A percentile compares a stretch with the other conserved stretches of the same genome.
phyloP scores from a whole-genome alignment of 2,797 vertebrate genomes.

The Valencia hispanica region DNA sequence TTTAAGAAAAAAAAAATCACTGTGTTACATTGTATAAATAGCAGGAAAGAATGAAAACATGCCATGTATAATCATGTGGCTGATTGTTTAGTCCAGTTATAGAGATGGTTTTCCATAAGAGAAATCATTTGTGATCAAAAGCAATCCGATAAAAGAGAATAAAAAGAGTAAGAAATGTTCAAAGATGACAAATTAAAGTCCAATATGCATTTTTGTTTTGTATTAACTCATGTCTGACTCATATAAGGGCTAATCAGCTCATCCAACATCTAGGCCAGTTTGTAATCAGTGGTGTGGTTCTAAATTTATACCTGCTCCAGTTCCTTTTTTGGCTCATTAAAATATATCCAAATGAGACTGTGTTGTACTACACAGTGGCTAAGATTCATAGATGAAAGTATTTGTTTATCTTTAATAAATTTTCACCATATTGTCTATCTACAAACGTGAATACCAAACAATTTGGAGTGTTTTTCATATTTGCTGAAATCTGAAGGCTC shows the following conservation, averaged over 20 bases:
- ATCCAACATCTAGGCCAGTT: slow-evolving; percentile 9
- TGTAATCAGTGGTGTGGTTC: background rate
- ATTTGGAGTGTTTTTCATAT: no score
- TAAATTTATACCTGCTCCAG: slow-evolving; percentile 1
- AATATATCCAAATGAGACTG: slow-evolving; percentile 2
- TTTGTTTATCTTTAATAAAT: background rate
- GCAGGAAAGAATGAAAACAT: background rate
- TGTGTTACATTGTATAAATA: background rate
- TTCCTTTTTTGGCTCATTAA: slow-evolving; percentile 4
- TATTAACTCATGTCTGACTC: background rate
- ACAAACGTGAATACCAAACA: no score
- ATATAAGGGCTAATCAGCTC: background rate
- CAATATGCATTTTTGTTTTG: background rate
- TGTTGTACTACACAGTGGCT: background rate
- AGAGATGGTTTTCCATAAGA: background rate
- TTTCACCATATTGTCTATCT: no score
- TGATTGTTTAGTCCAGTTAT: background rate
- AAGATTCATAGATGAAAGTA: background rate
- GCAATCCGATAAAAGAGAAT: no score
- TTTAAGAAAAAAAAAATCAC: background rate
- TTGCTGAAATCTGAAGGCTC: no score
- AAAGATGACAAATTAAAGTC: background rate
- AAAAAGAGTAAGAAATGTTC: background rate
- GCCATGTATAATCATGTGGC: background rate
- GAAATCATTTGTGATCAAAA: background rate